Base-by-base conservation (phyloP, 1,140 invertebrate species). In the Octopus sinensis region DNA sequence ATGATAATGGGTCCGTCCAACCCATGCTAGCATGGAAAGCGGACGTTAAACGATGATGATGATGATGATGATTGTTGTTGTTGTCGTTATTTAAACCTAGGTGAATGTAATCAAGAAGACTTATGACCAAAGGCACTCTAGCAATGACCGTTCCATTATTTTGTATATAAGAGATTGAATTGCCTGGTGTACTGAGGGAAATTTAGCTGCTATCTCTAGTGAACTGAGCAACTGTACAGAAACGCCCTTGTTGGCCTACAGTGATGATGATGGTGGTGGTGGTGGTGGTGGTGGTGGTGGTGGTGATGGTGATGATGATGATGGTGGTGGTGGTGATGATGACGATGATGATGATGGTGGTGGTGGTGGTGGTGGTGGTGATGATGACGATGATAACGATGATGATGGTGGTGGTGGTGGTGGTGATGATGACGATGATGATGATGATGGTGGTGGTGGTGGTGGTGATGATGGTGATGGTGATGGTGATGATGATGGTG, bases 281-380 rank as follows among this genome's bases (percentile, higher is more conserved):
- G 80, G 54, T 81, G 54, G 4, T 81, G 80, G 78, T 78, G 80
- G 30, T 43, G 30, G 0, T 43, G 30, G 3, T 3, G 30, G 3
- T 43, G 30, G 2, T 43, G 2, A 43, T 53, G 80, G 4, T 78
- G 80, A 71, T 81, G 54, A 51, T 81, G 80, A 81, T 81, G 80
- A 81, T 81, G 80, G 78, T 77, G 80, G 78, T 81, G 80, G 78
- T 81, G 80, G 77, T 81, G 80, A 81, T 76, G 80, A 81, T 81
- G 80, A 78, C 77, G 80, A 81, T 81, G 80, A 81, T 81, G 80
- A 81, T 81, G 79, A 80, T 80, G 79, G 76, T 80, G 79, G 76
- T 80, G 79, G 77, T 80, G 79, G 76, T 80, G 79, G 76, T 80
- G 79, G 76, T 80, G 79, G 76, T 80, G 79, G 76, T 80, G 79